These are phyloP conservation scores for Isichthys henryi DNA, from an alignment of 2,113 vertebrate genomes.

Conservation along the genomic window DNA sequence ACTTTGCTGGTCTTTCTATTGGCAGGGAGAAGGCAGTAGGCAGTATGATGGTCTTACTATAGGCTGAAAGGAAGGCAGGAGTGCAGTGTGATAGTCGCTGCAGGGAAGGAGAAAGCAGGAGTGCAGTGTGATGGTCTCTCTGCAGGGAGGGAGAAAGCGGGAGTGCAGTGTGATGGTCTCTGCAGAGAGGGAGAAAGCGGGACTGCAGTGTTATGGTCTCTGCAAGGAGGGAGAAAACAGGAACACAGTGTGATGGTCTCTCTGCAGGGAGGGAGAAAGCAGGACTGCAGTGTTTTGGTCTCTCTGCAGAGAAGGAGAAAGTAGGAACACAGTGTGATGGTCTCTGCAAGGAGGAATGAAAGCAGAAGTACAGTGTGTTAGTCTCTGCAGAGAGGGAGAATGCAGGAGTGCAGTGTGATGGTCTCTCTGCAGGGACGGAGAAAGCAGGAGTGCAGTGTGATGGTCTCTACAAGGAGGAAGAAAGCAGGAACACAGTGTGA, in stretches of 20 bases:
- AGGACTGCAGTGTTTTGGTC: neutral
- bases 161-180: neutral
- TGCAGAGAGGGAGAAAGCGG: neutral
- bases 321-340: too few species aligned
- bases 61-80: neutral
- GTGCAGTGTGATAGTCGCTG: neutral
- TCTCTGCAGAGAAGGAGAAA: neutral
- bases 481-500: neutral
- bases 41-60: neutral
- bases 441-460: neutral
- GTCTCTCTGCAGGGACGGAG: neutral
- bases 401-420: neutral
- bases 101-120: neutral
- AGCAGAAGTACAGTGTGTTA: neutral
- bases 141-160: neutral
- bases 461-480: neutral
- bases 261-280: neutral
- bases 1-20: neutral
- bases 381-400: neutral
- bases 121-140: neutral
- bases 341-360: neutral
- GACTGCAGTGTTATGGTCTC: neutral
- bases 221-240: neutral
- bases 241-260: neutral
- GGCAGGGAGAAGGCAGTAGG: neutral